phyloP scores from a whole-genome alignment of 2,797 vertebrate species.

The Alectoris magna region DNA sequence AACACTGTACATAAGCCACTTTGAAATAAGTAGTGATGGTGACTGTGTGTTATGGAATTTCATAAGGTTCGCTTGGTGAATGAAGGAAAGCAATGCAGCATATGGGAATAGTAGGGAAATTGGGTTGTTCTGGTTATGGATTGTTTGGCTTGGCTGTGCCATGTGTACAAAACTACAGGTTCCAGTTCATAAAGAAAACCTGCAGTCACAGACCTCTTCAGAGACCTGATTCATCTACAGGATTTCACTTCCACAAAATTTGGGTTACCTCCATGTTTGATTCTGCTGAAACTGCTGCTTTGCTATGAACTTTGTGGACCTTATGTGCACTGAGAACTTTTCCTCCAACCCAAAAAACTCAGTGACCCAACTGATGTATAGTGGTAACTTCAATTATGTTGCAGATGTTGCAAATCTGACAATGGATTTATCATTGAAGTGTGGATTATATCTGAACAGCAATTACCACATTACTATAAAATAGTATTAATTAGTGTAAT shows the following conservation, averaged over 20 bases:
- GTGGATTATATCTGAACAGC: neutral
- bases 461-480: neutral
- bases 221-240: neutral
- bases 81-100: neutral
- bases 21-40: neutral
- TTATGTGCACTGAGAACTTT: neutral
- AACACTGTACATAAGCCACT: neutral
- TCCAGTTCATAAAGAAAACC: neutral
- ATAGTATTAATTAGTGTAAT: neutral
- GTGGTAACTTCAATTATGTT: neutral
- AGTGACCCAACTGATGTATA: neutral
- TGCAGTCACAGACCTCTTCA: neutral
- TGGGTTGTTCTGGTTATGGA: neutral
- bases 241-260: neutral
- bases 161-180: neutral
- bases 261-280: rapidly evolving
- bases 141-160: neutral
- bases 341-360: neutral
- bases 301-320: neutral
- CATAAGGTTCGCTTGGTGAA: neutral
- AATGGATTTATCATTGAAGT: neutral
- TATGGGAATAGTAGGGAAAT: neutral
- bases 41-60: neutral
- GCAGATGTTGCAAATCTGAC: neutral
- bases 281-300: neutral